Percentiles rank a stretch among this genome's conserved stretches.
Evolutionary conservation across 2,888 invertebrate species (phyloP).

Genomic region (Chaetogeoica ovagalla): DNA sequence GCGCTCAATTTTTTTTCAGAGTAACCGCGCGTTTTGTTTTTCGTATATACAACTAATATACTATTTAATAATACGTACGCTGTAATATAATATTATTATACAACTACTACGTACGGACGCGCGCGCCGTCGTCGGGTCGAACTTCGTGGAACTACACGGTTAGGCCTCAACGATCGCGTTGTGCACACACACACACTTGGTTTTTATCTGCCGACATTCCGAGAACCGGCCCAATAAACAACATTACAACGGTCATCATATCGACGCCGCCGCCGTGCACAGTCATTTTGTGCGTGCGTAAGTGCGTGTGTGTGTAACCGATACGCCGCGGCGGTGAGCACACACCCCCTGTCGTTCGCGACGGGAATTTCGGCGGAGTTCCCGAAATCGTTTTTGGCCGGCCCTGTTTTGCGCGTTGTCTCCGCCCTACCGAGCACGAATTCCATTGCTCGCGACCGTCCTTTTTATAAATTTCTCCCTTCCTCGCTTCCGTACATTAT

Average conservation of each 20-base stretch:
- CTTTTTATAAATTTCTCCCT: not conserved
- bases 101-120: not conserved
- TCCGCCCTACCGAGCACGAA: too few species aligned
- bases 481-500: too few species aligned
- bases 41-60: too few species aligned
- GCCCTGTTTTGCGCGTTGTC: constrained; percentile 21
- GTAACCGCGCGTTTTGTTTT: too few species aligned
- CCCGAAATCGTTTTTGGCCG: constrained; percentile 18
- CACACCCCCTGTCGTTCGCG: not conserved
- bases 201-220: constrained; percentile 53
- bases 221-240: constrained; percentile 52
- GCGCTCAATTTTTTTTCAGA: too few species aligned
- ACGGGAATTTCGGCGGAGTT: constrained; percentile 31
- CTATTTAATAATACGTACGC: not conserved
- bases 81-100: not conserved
- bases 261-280: constrained; percentile 15
- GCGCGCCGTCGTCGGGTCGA: constrained; percentile 6
- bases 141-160: constrained; percentile 42
- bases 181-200: not conserved
- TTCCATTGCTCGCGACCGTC: not conserved
- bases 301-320: constrained; percentile 9
- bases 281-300: constrained; percentile 4
- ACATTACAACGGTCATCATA: constrained; percentile 50
- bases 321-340: not conserved
- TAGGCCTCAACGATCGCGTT: constrained; percentile 4